Base-by-base conservation (phyloP, 2,888 invertebrate species). In the Papilio protenor region DNA sequence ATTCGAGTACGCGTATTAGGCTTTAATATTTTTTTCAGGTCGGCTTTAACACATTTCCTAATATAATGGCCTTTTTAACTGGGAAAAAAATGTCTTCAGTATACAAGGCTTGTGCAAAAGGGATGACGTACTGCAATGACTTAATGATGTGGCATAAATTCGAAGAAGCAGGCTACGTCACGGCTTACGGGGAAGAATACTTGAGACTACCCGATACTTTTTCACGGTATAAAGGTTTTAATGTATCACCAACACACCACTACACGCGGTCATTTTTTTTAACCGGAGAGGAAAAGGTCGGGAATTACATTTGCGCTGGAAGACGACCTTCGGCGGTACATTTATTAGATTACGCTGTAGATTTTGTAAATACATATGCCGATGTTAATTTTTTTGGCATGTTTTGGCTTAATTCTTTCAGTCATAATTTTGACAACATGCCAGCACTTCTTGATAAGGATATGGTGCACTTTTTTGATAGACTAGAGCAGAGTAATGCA, bases 21-120 rank as follows among this genome's bases (percentile, higher is more conserved):
- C 23, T 74, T 49, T 49, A 11, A n/a, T 33, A 40, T 27, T 33
- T 33, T n/a, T 52, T 27, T 57, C 86, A 97, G 95, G 96, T 97
- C 78, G 97, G 96, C 8, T 97, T 97, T 86, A 98, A 98, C 85
- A 98, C 98, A 0, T 98, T 97, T 88, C 98, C 98, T 0, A 98
- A 98, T 89, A 89, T 98, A 69, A 96, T 98, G 95, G 97, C 98
- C 0, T 91, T 98, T 69, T 91, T 97, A 33, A 96, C 97, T 0
- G 98, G 98, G 0, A 94, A 95, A 80, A 95, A 91, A 18, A 91
- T 95, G 18, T 91, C 95, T 64, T 82, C 87, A 2, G 86, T 91
- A 21, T 96, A 96, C 84, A 90, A 92, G 33, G 95, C 95, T 1
- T 95, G 92, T 73, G 87, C 85, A 16, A 83, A 84, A 33, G 82